Conservation (phyloP, 2,113 vertebrate genomes). For the Narcine bancroftii region DNA sequence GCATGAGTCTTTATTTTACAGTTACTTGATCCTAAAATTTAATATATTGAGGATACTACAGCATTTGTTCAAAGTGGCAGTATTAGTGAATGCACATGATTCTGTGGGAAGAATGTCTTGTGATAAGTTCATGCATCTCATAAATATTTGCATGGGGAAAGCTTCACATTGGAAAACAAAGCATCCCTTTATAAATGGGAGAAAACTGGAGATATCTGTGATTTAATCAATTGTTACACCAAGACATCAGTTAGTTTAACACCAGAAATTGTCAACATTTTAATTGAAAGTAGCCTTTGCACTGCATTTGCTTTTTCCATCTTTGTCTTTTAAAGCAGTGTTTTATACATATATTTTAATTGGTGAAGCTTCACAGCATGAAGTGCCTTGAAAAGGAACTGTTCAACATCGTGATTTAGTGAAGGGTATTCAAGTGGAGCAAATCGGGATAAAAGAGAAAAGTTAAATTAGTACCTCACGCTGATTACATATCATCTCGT, state of each 20-base stretch:
- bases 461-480: slow-evolving; percentile 47
- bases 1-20: not conserved
- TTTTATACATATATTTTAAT: slow-evolving; percentile 42
- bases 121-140: slow-evolving; percentile 11
- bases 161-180: slow-evolving; percentile 13
- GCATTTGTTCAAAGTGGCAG: not conserved
- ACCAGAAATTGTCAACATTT: not conserved
- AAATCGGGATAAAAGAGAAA: slow-evolving; percentile 49
- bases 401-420: slow-evolving; percentile 51
- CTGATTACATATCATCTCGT: slow-evolving; percentile 48
- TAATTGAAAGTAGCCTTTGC: not conserved
- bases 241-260: not conserved
- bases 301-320: not conserved
- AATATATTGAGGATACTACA: not conserved
- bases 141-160: slow-evolving; percentile 9
- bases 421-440: slow-evolving; percentile 48
- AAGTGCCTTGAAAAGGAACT: slow-evolving; percentile 44
- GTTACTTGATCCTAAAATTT: not conserved
- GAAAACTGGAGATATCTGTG: not conserved
- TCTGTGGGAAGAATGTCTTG: slow-evolving; percentile 29
- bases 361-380: slow-evolving; percentile 47
- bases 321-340: not conserved
- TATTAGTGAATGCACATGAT: slow-evolving; percentile 10
- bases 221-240: not conserved
- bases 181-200: not conserved